These are phyloP conservation scores for Harpagoxenus sublaevis DNA, from an alignment of 2,888 invertebrate species.

Conservation along the genomic window DNA sequence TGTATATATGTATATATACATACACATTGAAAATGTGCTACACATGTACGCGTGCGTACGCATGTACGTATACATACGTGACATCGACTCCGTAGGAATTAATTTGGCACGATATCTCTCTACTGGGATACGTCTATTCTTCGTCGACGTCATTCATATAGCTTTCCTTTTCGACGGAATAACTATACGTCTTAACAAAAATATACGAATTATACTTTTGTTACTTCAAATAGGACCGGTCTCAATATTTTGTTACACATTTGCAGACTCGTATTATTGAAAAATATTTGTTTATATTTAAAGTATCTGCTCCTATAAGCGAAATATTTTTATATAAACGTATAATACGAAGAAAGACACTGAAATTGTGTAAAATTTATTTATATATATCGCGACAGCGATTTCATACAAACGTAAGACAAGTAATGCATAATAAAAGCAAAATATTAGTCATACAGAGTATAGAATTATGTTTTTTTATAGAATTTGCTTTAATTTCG, in stretches of 20 bases:
- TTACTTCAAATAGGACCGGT: neutral
- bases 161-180: conserved; percentile 61
- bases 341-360: neutral
- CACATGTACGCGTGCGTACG: neutral
- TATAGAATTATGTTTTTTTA: neutral
- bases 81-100: conserved; percentile 70
- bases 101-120: conserved; percentile 70
- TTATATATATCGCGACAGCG: neutral
- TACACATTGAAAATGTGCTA: neutral
- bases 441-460: neutral
- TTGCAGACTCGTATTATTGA: neutral
- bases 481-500: neutral
- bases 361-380: neutral
- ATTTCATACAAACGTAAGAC: neutral
- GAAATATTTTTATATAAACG: neutral
- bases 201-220: neutral
- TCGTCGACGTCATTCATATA: conserved; percentile 4
- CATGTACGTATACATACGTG: neutral
- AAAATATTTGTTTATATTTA: neutral
- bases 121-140: conserved; percentile 64
- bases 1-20: neutral
- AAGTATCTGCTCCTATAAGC: neutral
- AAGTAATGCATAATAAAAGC: neutral
- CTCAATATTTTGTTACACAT: neutral
- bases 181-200: neutral